Evolutionary conservation across 1,140 invertebrate genomes (phyloP).

Genomic region (Phocides pigmalion): DNA sequence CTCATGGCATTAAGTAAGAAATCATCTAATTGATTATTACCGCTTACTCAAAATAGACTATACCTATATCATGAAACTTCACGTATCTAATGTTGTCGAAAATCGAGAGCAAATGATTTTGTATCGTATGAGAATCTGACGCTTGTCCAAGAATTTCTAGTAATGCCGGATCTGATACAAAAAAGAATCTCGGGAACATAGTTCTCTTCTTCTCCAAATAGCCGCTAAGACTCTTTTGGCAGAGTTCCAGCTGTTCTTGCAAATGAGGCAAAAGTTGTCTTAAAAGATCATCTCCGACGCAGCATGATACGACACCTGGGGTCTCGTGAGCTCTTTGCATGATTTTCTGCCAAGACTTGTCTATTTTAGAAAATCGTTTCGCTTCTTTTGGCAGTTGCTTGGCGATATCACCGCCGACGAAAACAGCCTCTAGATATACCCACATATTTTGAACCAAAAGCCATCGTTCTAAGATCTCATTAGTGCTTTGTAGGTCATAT

Average conservation of each 20-base stretch:
- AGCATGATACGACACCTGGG: constrained; percentile 96
- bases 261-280: constrained; percentile 96
- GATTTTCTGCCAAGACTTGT: constrained; percentile 99
- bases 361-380: constrained; percentile 97
- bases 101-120: constrained; percentile 97
- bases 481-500: constrained; percentile 96
- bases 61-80: constrained; percentile 95
- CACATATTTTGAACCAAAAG: constrained; percentile 98
- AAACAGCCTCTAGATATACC: constrained; percentile 99
- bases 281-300: constrained; percentile 97
- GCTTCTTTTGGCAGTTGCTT: constrained; percentile 98
- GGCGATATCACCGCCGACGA: constrained; percentile 98
- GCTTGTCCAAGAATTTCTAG: constrained; percentile 98
- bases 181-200: constrained; percentile 99
- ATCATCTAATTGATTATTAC: no score
- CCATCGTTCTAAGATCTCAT: constrained; percentile 98
- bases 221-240: constrained; percentile 98
- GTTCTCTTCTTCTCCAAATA: constrained; percentile 98
- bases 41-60: not conserved
- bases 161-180: constrained; percentile 97
- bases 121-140: constrained; percentile 98
- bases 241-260: constrained; percentile 98
- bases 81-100: constrained; percentile 98
- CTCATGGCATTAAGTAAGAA: no score
- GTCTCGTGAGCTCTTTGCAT: constrained; percentile 98